Evolutionary conservation across 2,888 invertebrate species (phyloP).

Genomic region (Agrotis segetum): DNA sequence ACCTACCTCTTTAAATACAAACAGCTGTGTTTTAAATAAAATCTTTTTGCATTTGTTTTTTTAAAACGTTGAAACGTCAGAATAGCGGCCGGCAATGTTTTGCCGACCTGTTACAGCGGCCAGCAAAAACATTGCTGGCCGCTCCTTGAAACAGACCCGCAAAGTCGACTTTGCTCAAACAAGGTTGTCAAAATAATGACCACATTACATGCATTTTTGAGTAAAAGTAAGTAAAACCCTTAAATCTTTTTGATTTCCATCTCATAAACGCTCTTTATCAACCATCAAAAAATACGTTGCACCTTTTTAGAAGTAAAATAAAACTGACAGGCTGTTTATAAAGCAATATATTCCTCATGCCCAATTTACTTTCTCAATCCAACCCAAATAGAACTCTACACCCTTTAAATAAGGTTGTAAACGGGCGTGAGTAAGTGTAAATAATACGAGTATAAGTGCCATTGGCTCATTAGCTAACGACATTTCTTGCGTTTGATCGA

Average conservation of each 20-base stretch:
- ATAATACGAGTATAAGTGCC: constrained; percentile 61
- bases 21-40: too few relatives aligned
- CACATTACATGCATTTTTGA: too few relatives aligned
- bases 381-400: constrained; percentile 42
- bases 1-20: too few relatives aligned
- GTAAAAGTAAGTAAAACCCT: constrained; percentile 19
- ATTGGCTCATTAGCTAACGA: constrained; percentile 70
- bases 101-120: too few relatives aligned
- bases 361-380: constrained; percentile 51
- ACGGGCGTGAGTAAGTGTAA: constrained; percentile 15
- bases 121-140: too few relatives aligned
- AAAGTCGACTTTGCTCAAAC: too few relatives aligned
- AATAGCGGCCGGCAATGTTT: too few relatives aligned
- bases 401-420: constrained; percentile 37
- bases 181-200: too few relatives aligned
- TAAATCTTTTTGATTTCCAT: constrained; percentile 56
- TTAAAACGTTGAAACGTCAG: too few relatives aligned
- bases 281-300: constrained; percentile 62
- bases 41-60: too few relatives aligned
- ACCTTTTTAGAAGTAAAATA: constrained; percentile 67
- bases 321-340: constrained; percentile 68
- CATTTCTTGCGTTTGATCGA: constrained; percentile 70
- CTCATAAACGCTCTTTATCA: constrained; percentile 65
- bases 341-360: constrained; percentile 68
- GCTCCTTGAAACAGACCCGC: too few relatives aligned